Base-by-base conservation (phyloP, 2,888 invertebrate species). In the Thalpophila matura region DNA sequence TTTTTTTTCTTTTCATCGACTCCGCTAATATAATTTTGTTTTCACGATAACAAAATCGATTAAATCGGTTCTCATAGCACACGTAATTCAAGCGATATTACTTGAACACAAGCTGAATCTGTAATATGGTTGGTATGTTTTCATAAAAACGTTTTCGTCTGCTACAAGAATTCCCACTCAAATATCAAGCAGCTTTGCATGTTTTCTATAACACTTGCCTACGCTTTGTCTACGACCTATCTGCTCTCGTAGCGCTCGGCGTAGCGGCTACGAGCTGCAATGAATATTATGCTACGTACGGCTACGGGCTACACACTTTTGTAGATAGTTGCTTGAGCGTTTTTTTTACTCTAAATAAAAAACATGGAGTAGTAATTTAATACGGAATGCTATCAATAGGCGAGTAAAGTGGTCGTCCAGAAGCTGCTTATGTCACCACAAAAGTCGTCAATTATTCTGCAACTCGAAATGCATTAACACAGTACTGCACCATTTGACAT, bases 121-220 rank as follows among this genome's bases (percentile, higher is more conserved):
- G 26, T 37, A 40, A 55, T 18, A 14, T 14, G 31, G 5, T 12
- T 12, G 35, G 42, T 10, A 37, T 37, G 35, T 51, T 37, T 31
- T 47, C 46, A 35, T 55, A 26, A 33, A n/a, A 33, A 14, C 16
- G 20, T 18, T 35, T 45, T 43, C 53, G 26, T 18, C 38, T 54
- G 43, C 33, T 54, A 50, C 61, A 68, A 24, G 45, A 45, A 24
- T 62, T 61, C 51, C 40, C 62, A 47, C 59, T 68, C 42, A 49
- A 29, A 49, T 53, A 45, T 49, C 27, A 40, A 53, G 38, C 35
- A 22, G 42, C 50, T 51, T 61, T 55, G 24, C 33, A 33, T 20
- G 27, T 31, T 38, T 37, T 43, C 12, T 14, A 27, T 47, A 42
- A 26, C 22, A 26, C n/a, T 43, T 27, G 26, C n/a, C 24, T n/a